A percentile compares a stretch with the other conserved stretches of the same genome.
Conservation (phyloP, 2,797 vertebrate species). For the Monodelphis domestica region DNA sequence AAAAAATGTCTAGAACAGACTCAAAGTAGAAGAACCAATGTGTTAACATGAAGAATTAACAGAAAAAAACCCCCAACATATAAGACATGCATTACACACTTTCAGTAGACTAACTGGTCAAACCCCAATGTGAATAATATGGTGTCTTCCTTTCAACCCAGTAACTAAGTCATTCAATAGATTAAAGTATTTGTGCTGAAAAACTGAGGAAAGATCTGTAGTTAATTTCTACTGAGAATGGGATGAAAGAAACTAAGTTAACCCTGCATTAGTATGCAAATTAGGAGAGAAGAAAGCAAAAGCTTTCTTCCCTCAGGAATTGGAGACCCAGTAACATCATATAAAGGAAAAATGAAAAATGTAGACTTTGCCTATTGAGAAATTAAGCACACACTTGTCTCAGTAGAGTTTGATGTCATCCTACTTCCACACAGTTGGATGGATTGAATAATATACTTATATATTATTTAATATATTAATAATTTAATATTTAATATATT, state of each 20-base stretch:
- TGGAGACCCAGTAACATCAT: background rate
- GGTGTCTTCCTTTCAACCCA: background rate
- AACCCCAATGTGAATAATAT: fast-evolving
- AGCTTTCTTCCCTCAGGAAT: background rate
- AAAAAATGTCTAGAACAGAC: background rate
- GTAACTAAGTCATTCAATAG: background rate
- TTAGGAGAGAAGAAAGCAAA: background rate
- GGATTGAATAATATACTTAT: background rate
- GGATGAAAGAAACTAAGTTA: background rate
- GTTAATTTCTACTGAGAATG: background rate
- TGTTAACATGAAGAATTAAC: background rate
- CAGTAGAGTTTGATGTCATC: background rate
- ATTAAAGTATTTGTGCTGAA: background rate
- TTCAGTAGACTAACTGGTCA: background rate
- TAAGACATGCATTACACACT: background rate
- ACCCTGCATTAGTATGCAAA: background rate
- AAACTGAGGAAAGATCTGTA: background rate
- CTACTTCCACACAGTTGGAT: background rate
- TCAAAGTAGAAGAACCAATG: background rate
- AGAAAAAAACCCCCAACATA: background rate
- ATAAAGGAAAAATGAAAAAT: background rate
- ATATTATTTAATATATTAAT: no score
- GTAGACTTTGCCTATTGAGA: background rate
- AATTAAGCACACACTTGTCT: background rate
- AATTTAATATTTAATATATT: no score